phyloP scores from a whole-genome alignment of 2,888 invertebrate genomes.

The Mesoligia furuncula region DNA sequence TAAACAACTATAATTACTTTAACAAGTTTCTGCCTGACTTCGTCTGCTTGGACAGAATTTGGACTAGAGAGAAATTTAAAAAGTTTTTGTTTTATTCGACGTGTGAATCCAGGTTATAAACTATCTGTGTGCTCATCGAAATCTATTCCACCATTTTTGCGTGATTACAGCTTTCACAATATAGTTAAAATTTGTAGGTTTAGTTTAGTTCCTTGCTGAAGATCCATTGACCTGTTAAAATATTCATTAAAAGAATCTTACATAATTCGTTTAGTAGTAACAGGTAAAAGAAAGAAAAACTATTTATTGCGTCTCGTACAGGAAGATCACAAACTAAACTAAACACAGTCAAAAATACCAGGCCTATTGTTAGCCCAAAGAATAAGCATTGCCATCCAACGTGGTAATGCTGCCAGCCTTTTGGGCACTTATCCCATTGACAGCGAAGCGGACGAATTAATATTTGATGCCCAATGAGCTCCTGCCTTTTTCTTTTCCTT shows the following conservation, averaged over 20 bases:
- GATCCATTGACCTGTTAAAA: conserved; percentile 31
- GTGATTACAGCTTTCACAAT: background rate
- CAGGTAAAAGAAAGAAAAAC: background rate
- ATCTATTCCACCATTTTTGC: background rate
- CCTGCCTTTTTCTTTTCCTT: too few relatives aligned
- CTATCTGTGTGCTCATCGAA: background rate
- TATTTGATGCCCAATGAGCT: too few relatives aligned
- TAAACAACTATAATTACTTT: too few relatives aligned
- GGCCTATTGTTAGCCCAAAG: too few relatives aligned
- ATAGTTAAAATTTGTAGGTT: background rate
- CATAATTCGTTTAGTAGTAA: conserved; percentile 33
- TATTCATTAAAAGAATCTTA: conserved; percentile 40
- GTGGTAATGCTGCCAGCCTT: too few relatives aligned
- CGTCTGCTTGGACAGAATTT: background rate
- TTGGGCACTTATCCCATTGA: too few relatives aligned
- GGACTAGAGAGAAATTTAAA: background rate
- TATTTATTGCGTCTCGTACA: too few relatives aligned
- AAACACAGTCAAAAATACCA: too few relatives aligned
- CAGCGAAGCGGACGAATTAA: too few relatives aligned
- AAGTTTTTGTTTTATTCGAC: background rate
- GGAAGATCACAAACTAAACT: too few relatives aligned
- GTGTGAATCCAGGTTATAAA: background rate
- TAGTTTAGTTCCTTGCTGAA: background rate
- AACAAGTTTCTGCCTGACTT: background rate
- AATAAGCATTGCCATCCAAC: too few relatives aligned